Evolutionary conservation across 53 echinoderm and acorn worm species (phyloP), one percentile per base, ranked within the genome.

Genomic region (Crossaster papposus): DNA sequence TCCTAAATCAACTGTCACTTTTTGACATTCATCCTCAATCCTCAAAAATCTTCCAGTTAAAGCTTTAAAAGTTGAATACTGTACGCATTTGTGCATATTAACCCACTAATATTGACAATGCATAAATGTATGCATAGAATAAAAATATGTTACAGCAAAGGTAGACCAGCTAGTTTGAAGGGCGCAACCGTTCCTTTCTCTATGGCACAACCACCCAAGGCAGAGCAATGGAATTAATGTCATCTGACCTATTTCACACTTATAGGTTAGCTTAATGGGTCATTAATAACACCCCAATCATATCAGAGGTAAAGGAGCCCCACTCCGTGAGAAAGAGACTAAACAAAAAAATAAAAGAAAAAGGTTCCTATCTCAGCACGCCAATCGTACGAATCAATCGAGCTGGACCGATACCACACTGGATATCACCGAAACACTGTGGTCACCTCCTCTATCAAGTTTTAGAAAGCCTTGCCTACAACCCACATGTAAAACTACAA

Each of bases 161-260:
- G 13, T 14, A 15, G 58, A 58, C 22, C 58, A 20, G 22, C 22
- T 17, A 18, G 0, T 2, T 18, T 33, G 74, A 34, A 3, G 14
- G 28, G 1, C 14, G 13, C 36, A 17, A 73, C 74, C 35, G 12
- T n/a, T n/a, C n/a, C n/a, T n/a, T n/a, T 6, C 30, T 44, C 6
- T 7, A 9, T 9, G 9, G 74, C 2, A 14, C 10, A 20, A 36
- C 74, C 74, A 73, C 74, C 74, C 74, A 32, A 36, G 35, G 74
- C 36, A 73, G 74, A 14, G 44, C 7, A 36, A n/a, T 44, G 82
- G 65, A 28, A 82, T 36, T 82, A 82, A 38, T 65, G 68, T n/a
- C 12, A 70, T 51, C 65, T 70, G 82, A 82, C 68, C 82, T 9
- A 65, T 82, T 82, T 82, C 68, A 82, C 82, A 82, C 82, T 26